Percentiles rank a stretch among this genome's conserved stretches.
Conservation (phyloP, 2,888 invertebrate genomes). For the Syrista parreyssii region DNA sequence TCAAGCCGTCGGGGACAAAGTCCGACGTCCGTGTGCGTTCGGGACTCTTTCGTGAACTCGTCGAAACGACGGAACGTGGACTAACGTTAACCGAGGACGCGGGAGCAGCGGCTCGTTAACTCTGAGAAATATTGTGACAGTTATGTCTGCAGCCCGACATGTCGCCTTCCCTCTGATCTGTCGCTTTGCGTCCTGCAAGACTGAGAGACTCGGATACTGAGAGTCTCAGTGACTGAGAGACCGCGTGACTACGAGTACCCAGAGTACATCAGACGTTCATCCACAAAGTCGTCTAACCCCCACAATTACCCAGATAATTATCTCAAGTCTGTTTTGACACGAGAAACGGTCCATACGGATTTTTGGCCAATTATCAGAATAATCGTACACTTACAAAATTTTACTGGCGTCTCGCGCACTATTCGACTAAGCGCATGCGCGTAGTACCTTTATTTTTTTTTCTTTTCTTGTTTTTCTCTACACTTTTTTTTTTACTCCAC, state of each 20-base stretch:
- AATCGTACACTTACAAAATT: neutral
- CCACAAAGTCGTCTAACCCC: neutral
- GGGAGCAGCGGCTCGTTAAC: conserved; percentile 61
- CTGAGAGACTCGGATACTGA: neutral
- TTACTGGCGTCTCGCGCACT: neutral
- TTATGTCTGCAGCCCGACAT: conserved; percentile 57
- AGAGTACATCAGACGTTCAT: neutral
- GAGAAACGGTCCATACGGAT: neutral
- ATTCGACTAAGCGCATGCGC: neutral
- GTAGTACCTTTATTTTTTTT: neutral
- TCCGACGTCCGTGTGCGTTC: conserved; percentile 16
- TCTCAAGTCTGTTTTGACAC: neutral
- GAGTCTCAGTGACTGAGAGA: neutral
- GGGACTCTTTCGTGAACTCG: neutral
- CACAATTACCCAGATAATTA: neutral
- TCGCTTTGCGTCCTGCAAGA: conserved; percentile 31
- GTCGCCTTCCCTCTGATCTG: conserved; percentile 57
- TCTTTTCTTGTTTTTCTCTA: neutral
- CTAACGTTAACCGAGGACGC: conserved; percentile 13
- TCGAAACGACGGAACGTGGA: conserved; percentile 18
- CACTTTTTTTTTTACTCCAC: neutral
- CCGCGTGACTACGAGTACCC: neutral
- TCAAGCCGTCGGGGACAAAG: conserved; percentile 32
- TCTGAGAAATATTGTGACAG: conserved; percentile 64
- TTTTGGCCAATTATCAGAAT: neutral